Conservation (phyloP, 2,113 vertebrate genomes). For the Ranitomeya variabilis region DNA sequence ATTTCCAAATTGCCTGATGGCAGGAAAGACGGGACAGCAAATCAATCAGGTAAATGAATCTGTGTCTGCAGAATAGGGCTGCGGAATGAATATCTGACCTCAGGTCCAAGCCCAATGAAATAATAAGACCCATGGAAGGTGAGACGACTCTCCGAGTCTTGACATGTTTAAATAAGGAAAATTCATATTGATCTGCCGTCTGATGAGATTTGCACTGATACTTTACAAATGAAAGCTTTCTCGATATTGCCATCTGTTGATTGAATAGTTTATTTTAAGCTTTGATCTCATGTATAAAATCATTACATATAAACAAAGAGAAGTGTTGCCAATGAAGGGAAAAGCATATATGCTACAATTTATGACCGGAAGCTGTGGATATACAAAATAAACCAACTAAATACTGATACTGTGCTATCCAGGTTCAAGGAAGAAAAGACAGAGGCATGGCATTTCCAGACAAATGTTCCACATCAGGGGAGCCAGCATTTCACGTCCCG, state of each 20-base stretch:
- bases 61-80: not conserved
- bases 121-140: not conserved
- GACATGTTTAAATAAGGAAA: conserved; percentile 34
- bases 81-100: conserved; percentile 6
- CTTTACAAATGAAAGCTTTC: conserved; percentile 3
- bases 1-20: conserved; percentile 19
- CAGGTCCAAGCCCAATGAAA: conserved; percentile 2
- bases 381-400: conserved; percentile 50
- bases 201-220: conserved; percentile 20
- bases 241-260: conserved; percentile 6
- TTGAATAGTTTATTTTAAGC: not conserved
- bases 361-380: conserved; percentile 3
- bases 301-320: conserved; percentile 20
- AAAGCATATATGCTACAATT: conserved; percentile 58
- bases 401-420: conserved; percentile 29
- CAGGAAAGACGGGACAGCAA: conserved; percentile 43
- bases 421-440: conserved; percentile 26
- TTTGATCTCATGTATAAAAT: not conserved
- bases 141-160: not conserved
- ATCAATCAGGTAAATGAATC: conserved; percentile 44
- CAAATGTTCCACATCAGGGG: conserved; percentile 31
- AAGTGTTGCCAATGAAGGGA: conserved; percentile 43
- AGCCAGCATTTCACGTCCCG: conserved; percentile 12
- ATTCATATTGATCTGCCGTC: conserved; percentile 33
- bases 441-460: conserved; percentile 35